Base-by-base conservation (phyloP, 2,797 vertebrate genomes). In the Galago senegalensis region DNA sequence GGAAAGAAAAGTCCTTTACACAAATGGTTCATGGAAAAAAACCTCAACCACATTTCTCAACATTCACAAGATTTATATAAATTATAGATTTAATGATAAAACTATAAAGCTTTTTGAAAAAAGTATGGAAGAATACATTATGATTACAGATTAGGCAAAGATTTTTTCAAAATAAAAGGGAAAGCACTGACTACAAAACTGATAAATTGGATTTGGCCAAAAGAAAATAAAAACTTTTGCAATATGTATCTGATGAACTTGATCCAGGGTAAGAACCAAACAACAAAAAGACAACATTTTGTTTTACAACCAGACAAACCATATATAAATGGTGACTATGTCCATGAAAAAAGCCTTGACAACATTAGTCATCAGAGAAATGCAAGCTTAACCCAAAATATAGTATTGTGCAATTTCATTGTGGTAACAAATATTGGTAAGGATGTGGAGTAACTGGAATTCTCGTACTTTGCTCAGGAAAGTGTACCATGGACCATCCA, bases 51-150 rank as follows among this genome's bases (percentile, higher is more conserved):
- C 21, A 67, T 10, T 34, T 87, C 31, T 67, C 1, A 58, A 1
- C 3, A 75, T 61, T 34, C 75, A 63, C 43, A 76, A 94, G 73
- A 95, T 46, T 46, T 83, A 80, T 53, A 40, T 63, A 76, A 87
- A 43, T 88, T 93, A 61, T 8, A 85, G 37, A 77, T 56, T 34
- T 86, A 86, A 49, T 67, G 25, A 86, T 87, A 69, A 89, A 65
- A 34, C 14, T 25, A 31, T 58, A 53, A 79, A 46, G 12, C 10
- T 80, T 58, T 91, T 69, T 49, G 27, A 89, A 89, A 46, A 87
- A 94, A 82, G 46, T 53, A 61, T 46, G 63, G 31, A 81, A 40
- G 17, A 63, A 60, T 56, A 43, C 84, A 79, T 82, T 69, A n/a
- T 89, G n/a, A 60, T 87, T 21, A 58, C 34, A 9, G 17, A 34